Base-by-base conservation (phyloP, 2,888 invertebrate genomes). In the Andrena fulva region DNA sequence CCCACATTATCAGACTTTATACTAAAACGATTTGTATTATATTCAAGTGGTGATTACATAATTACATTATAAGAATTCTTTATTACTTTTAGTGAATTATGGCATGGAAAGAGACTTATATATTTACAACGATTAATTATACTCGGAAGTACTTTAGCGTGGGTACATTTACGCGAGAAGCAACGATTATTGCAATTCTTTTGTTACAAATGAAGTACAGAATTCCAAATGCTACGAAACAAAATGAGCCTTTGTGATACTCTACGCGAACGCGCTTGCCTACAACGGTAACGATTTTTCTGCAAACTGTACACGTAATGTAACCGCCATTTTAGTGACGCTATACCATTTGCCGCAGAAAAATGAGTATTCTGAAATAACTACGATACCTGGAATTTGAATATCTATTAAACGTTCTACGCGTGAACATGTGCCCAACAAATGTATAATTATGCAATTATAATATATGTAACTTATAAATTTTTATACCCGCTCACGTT, bases 291-390 rank as follows among this genome's bases (percentile, higher is more conserved):
- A 85, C 69, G 75, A 85, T 84, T 84, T 82, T 84, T 69, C 24
- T 31, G 6, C 27, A 8, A 66, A 62, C 72, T 63, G 59, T 69
- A 71, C 71, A 79, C 74, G 76, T 74, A 79, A 74, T 29, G 63
- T 60, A 67, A 76, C 78, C 85, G 85, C 85, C 85, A 85, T 85
- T 85, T 85, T 85, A 85, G 71, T 27, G 77, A 85, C 70, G 85
- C 80, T 77, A 76, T 56, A 48, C 10, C 54, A 48, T 16, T 66
- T 60, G 24, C 20, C 29, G 5, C 42, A 27, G 8, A 20, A 33
- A 63, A 60, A n/a, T 35, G 8, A 66, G 16, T n/a, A 10, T 33
- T 35, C 20, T n/a, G n/a, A 8, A 8, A 33, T 63, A 24, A 33
- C 2, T 33, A 7, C 29, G 62, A 27, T n/a, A 10, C 10, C 6